Evolutionary conservation across 2,113 vertebrate species (phyloP), one percentile per base, ranked within the genome.

Genomic region (Gallinago jamesoni): DNA sequence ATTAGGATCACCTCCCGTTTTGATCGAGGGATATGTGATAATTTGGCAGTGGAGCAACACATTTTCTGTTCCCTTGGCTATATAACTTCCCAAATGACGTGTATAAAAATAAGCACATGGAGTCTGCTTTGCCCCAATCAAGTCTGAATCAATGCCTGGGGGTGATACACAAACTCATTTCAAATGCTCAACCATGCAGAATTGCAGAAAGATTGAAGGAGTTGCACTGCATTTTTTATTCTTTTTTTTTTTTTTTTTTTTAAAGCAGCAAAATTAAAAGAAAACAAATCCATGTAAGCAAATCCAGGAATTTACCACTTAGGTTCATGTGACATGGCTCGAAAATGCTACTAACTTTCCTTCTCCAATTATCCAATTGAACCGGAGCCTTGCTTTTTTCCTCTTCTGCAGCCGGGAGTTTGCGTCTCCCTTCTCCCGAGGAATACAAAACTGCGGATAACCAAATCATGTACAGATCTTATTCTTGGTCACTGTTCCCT

Each of bases 141-240:
- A 98, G 98, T 98, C 98, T 98, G 98, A 98, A 99, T 99, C 99
- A 98, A 96, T 96, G 98, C 99, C 99, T 97, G 96, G 69, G 99
- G 99, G 98, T 98, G 97, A 98, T 98, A 98, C 97, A 98, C 98
- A 98, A 99, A 99, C 99, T 99, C 99, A 99, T 99, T 99, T 99
- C 98, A 98, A 99, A 99, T 99, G 99, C 98, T 99, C 99, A 99
- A 97, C 99, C 99, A 99, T 98, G 99, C 99, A 99, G 98, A 99
- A 98, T 98, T 98, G 98, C 97, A 98, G 93, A 98, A 98, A 99
- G 98, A 99, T 98, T 98, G 98, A 99, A 98, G 98, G 98, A 98
- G 98, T 98, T 98, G 98, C 97, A 96, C 97, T 95, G 97, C 97
- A 96, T 96, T 97, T 97, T 94, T 87, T 92, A 43, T 80, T 59